phyloP scores from a whole-genome alignment of 2,797 vertebrate species.

The Apodemus agrarius region DNA sequence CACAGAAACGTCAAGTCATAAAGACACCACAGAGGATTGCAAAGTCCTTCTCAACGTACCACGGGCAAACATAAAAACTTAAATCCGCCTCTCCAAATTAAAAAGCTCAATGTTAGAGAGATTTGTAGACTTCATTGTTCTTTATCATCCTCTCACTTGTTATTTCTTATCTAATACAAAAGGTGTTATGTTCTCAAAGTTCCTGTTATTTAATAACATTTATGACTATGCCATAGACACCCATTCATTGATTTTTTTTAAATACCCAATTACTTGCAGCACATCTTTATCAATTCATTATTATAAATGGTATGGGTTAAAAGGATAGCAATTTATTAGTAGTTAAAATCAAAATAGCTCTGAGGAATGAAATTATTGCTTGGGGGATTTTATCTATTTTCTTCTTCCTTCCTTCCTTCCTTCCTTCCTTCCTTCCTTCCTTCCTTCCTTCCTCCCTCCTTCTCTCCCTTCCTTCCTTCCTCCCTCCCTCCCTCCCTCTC shows the following conservation, averaged over 20 bases:
- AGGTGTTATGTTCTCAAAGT: background rate
- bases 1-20: background rate
- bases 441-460: too few species aligned
- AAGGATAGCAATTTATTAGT: background rate
- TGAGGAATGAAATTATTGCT: background rate
- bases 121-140: background rate
- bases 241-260: background rate
- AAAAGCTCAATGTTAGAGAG: background rate
- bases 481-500: too few species aligned
- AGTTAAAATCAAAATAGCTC: background rate
- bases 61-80: background rate
- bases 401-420: too few species aligned
- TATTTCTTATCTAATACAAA: background rate
- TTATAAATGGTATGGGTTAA: background rate
- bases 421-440: too few species aligned
- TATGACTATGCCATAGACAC: background rate
- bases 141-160: background rate
- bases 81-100: background rate
- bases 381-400: background rate
- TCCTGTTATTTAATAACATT: background rate
- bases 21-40: background rate
- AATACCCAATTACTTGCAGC: background rate
- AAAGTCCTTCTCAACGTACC: background rate
- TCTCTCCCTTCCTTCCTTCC: too few species aligned
- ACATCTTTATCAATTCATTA: background rate